These are phyloP conservation scores for Tetranychus piercei DNA, from an alignment of 2,888 invertebrate genomes.

Conservation along the genomic window DNA sequence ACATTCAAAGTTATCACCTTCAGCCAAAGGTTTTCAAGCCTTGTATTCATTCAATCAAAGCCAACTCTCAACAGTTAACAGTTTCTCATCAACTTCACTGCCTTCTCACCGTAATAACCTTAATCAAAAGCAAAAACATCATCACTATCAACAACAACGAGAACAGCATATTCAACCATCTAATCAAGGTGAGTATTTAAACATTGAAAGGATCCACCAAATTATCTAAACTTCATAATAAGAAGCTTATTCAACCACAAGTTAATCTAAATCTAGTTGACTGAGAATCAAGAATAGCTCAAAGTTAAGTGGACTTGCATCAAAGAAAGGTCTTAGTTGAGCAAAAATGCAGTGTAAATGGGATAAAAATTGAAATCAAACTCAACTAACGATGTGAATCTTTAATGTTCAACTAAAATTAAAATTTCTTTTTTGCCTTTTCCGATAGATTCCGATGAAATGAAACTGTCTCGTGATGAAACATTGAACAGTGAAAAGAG, in stretches of 20 bases:
- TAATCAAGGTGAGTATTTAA: neutral
- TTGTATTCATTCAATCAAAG: neutral
- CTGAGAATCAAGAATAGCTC: too few relatives aligned
- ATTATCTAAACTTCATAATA: too few relatives aligned
- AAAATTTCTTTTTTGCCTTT: neutral
- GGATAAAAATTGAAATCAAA: too few relatives aligned
- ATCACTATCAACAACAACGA: neutral
- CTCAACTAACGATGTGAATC: neutral
- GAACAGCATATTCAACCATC: neutral
- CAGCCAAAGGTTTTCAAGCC: constrained; percentile 3
- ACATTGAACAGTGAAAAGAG: neutral
- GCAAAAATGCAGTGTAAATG: too few relatives aligned
- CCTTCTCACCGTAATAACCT: neutral
- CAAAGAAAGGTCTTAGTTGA: too few relatives aligned
- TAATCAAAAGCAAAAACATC: neutral
- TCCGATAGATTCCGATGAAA: neutral
- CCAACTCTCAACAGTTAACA: neutral
- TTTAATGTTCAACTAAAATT: neutral
- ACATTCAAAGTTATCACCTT: neutral
- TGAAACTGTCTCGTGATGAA: neutral
- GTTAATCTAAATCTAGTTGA: too few relatives aligned
- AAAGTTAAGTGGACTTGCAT: too few relatives aligned
- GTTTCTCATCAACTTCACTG: neutral
- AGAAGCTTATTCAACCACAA: too few relatives aligned
- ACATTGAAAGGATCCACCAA: too few relatives aligned